Conservation (phyloP, 2,888 invertebrate species). For the Cheilosia pagana region DNA sequence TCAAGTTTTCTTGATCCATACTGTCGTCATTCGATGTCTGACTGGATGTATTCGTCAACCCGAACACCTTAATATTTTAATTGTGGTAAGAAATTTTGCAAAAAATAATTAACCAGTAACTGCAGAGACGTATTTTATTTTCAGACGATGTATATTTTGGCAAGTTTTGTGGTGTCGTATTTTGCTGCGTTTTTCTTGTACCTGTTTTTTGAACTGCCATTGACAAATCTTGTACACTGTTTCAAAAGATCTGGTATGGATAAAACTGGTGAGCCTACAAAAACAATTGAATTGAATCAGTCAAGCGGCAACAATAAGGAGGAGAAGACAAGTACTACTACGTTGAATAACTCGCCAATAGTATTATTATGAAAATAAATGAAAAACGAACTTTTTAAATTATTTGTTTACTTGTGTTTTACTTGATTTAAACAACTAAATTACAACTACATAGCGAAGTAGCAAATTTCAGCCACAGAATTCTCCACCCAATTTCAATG, state of each 20-base stretch:
- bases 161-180: conserved; percentile 78
- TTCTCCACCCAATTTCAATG: too few relatives aligned
- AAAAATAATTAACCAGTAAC: not conserved
- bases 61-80: conserved; percentile 77
- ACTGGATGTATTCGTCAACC: conserved; percentile 78
- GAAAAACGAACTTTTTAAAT: too few relatives aligned
- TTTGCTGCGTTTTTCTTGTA: conserved; percentile 75
- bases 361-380: too few relatives aligned
- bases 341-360: too few relatives aligned
- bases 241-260: conserved; percentile 18
- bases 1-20: conserved; percentile 81
- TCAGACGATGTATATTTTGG: conserved; percentile 76
- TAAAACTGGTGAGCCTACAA: not conserved
- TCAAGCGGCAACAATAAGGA: too few relatives aligned
- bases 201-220: conserved; percentile 46
- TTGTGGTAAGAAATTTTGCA: conserved; percentile 77
- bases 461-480: too few relatives aligned
- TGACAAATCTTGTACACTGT: conserved; percentile 33
- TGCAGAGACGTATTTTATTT: conserved; percentile 37
- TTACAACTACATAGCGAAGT: too few relatives aligned
- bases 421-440: too few relatives aligned
- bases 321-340: too few relatives aligned
- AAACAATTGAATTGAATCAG: not conserved
- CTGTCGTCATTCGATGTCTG: conserved; percentile 77
- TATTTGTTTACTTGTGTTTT: too few relatives aligned